Conservation (phyloP, 2,888 invertebrate genomes). For the Euplexia lucipara region DNA sequence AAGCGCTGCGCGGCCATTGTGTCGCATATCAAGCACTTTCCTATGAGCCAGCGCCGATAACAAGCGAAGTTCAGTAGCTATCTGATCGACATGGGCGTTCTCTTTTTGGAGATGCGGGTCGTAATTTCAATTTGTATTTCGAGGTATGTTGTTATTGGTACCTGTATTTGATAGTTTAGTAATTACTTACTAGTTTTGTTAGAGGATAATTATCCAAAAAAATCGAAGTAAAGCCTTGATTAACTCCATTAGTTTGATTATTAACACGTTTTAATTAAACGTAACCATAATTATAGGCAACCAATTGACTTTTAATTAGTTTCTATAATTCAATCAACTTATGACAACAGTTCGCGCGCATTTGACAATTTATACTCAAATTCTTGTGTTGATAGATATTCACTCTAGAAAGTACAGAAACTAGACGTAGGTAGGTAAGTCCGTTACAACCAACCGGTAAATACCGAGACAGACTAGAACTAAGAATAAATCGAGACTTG, state of each 20-base stretch:
- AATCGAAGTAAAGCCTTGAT: too few relatives aligned
- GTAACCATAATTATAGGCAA: too few relatives aligned
- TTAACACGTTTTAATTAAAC: too few relatives aligned
- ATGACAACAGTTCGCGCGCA: too few relatives aligned
- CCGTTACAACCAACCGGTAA: constrained; percentile 1
- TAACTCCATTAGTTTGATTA: too few relatives aligned
- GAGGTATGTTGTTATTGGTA: neutral
- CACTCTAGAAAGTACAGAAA: too few relatives aligned
- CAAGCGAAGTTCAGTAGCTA: constrained; percentile 47
- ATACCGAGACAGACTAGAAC: constrained; percentile 27
- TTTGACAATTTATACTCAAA: too few relatives aligned
- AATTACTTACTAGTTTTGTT: neutral
- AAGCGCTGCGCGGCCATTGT: constrained; percentile 44
- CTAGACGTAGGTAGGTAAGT: too few relatives aligned
- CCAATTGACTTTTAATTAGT: too few relatives aligned
- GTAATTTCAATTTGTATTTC: constrained; percentile 25
- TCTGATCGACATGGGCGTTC: constrained; percentile 42
- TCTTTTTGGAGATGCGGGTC: constrained; percentile 45
- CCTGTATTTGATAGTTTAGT: neutral
- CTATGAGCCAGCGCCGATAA: constrained; percentile 43
- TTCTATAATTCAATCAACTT: too few relatives aligned
- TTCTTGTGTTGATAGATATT: too few relatives aligned
- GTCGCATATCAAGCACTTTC: constrained; percentile 59
- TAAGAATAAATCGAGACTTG: constrained; percentile 29
- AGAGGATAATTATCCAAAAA: neutral